A percentile compares a stretch with the other conserved stretches of the same genome.
Evolutionary conservation across 2,888 invertebrate species (phyloP).

Genomic region (Monochamus alternatus): DNA sequence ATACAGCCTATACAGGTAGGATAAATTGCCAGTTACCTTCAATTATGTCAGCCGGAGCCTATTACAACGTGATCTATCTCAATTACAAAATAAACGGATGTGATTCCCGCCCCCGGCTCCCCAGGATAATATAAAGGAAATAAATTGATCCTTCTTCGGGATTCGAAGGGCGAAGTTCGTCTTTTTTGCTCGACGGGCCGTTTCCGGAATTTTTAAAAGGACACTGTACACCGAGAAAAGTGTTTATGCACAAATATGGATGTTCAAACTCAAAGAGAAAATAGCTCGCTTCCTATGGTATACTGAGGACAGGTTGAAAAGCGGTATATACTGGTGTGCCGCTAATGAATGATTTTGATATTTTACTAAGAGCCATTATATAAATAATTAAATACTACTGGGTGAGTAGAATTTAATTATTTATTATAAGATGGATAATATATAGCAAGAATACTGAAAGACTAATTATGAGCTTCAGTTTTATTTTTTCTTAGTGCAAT

Average conservation of each 20-base stretch:
- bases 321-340: too few relatives aligned
- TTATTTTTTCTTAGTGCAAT: too few relatives aligned
- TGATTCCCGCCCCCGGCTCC: conserved; percentile 38
- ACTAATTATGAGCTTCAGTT: too few relatives aligned
- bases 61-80: conserved; percentile 50
- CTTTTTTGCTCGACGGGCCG: conserved; percentile 64
- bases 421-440: too few relatives aligned
- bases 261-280: background rate
- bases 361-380: too few relatives aligned
- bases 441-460: too few relatives aligned
- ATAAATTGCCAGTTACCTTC: conserved; percentile 54
- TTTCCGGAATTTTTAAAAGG: conserved; percentile 67
- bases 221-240: conserved; percentile 55
- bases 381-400: too few relatives aligned
- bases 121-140: conserved; percentile 38
- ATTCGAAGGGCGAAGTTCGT: conserved; percentile 26
- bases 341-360: too few relatives aligned
- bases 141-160: conserved; percentile 38
- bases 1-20: conserved; percentile 48
- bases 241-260: background rate
- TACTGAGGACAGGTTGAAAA: too few relatives aligned
- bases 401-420: too few relatives aligned
- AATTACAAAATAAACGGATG: conserved; percentile 51
- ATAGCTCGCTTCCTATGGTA: background rate
- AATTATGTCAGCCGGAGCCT: conserved; percentile 51